Percentiles rank a stretch among this genome's conserved stretches.
These are phyloP conservation scores for Athetis lepigone DNA, from an alignment of 2,888 invertebrate species.

Conservation along the genomic window DNA sequence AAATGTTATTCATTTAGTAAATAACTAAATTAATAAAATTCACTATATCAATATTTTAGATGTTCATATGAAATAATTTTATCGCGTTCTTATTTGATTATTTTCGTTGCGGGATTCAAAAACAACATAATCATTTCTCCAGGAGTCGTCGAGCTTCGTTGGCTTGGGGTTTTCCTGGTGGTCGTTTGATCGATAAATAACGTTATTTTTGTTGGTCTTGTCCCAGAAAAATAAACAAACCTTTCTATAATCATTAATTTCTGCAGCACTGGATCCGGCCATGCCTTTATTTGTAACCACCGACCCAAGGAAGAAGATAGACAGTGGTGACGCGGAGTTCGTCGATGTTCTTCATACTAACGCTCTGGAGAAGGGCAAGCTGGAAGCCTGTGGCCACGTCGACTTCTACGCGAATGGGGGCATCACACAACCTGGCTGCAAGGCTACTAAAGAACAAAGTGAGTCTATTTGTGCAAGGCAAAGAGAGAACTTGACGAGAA, in stretches of 20 bases:
- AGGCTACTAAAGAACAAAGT: constrained; percentile 71
- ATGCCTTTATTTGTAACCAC: constrained; percentile 91
- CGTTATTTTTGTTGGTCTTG: too few species aligned
- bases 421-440: constrained; percentile 91
- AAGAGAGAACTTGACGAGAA: neutral
- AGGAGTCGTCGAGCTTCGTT: too few species aligned
- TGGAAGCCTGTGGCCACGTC: constrained; percentile 87
- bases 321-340: constrained; percentile 90
- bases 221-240: too few species aligned
- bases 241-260: neutral
- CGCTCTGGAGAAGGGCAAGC: constrained; percentile 89
- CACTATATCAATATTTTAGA: too few species aligned
- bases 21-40: too few species aligned
- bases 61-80: too few species aligned
- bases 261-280: constrained; percentile 92
- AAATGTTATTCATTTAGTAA: too few species aligned
- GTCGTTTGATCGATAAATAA: too few species aligned
- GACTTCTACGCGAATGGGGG: constrained; percentile 92
- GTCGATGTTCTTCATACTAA: constrained; percentile 93
- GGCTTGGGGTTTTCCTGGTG: too few species aligned
- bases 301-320: constrained; percentile 85
- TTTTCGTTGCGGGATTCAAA: too few species aligned
- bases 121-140: too few species aligned
- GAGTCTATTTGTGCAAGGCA: constrained; percentile 47
- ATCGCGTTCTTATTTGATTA: too few species aligned